Conservation (phyloP, 2,797 vertebrate species). For the Gorsachius magnificus region DNA sequence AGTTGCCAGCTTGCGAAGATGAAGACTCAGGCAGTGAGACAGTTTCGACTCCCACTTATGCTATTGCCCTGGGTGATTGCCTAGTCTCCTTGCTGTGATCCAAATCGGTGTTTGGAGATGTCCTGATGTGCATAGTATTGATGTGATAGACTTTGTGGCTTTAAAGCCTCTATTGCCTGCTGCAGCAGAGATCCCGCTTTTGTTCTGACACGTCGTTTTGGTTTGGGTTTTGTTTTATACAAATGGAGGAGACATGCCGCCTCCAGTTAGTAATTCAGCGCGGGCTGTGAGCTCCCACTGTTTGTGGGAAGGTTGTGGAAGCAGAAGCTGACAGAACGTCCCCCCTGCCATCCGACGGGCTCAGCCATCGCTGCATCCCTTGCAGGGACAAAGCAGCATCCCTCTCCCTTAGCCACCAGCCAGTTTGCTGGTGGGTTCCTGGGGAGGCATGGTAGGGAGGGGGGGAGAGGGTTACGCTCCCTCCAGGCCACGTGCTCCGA, state of each 20-base stretch:
- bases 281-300: rapidly evolving
- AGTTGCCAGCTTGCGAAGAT: constrained; percentile 26
- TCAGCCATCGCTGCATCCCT: background rate
- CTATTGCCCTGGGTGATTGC: constrained; percentile 60
- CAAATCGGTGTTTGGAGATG: constrained; percentile 24
- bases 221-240: background rate
- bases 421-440: background rate
- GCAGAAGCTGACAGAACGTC: background rate
- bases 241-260: background rate
- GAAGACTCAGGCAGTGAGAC: constrained; percentile 25
- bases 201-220: background rate
- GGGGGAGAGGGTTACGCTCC: background rate
- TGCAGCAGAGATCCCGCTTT: background rate
- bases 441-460: too few species aligned
- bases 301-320: background rate
- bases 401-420: background rate
- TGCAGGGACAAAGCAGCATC: background rate
- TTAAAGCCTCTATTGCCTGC: background rate
- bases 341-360: rapidly evolving
- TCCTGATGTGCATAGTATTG: constrained; percentile 25
- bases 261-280: background rate
- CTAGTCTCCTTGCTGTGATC: constrained; percentile 33
- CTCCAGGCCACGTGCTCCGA: rapidly evolving
- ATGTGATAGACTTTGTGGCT: background rate
- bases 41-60: constrained; percentile 38